Base-by-base conservation (phyloP, 2,797 vertebrate genomes). In the Cacajao melanocephalus region DNA sequence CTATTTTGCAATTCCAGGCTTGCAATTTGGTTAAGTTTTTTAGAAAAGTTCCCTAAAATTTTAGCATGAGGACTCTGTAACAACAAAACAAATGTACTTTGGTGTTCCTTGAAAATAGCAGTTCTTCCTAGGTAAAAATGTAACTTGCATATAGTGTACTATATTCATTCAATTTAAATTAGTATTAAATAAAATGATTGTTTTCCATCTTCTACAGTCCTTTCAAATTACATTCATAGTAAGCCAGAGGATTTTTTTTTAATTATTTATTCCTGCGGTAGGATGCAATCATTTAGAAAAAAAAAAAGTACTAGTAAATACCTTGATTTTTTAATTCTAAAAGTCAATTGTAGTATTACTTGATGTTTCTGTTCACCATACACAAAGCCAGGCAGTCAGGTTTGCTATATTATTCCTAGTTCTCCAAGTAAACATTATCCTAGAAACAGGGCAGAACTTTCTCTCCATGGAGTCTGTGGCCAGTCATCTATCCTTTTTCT, bases 211-310 rank as follows among this genome's bases (percentile, higher is more conserved):
- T 94, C 13, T 58, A 20, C 19, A 57, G 20, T 85, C 36, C 58
- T 93, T 93, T 92, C 82, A 94, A 88, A 46, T 96, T 50, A 87
- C 33, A 50, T 82, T 81, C 48, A 73, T 70, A 78, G 48, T 92
- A 48, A 76, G 20, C 46, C 26, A 89, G 64, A 61, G 50, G 19
- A 64, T 55, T 92, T 95, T 75, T 75, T 72, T 52, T 30, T 19
- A 57, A 22, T 75, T 78, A 46, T 30, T 36, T 82, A 58, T 72
- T 22, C 79, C 46, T 88, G 15, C 50, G 15, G 28, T 83, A 79
- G 26, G 64, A 80, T 75, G 2, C 2, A 36, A 28, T 94, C 36
- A 1, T 92, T 94, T 93, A 84, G 19, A 4, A 70, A 72, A 5
- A 58, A 7, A 70, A 28, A 55, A 84, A 80, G 20, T 36, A 55